Conservation (phyloP, 1,140 invertebrate species). For the Diabrotica undecimpunctata region DNA sequence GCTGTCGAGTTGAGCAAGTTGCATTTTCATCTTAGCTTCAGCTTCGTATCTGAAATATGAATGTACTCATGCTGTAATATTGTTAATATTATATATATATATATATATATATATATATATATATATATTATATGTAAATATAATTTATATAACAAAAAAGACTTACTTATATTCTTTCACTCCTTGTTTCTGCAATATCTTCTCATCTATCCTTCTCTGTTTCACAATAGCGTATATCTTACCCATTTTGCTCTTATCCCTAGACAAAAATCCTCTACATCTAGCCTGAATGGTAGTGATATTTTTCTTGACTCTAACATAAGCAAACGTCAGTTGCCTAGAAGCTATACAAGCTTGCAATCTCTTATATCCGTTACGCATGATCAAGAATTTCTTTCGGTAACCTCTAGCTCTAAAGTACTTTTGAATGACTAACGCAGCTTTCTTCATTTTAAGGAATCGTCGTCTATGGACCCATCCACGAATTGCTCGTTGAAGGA, state of each 20-base stretch:
- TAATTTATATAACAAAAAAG: too few species aligned
- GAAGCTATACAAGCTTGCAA: conserved; percentile 84
- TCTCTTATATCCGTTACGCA: conserved; percentile 74
- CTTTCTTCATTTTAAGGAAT: conserved; percentile 63
- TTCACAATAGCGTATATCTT: conserved; percentile 53
- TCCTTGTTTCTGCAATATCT: conserved; percentile 58
- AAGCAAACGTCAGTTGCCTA: conserved; percentile 68
- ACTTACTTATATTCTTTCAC: conserved; percentile 61
- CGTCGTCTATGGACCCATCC: conserved; percentile 72
- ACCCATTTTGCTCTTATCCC: conserved; percentile 49
- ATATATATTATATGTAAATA: too few species aligned
- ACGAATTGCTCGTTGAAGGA: conserved; percentile 77
- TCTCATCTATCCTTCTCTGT: conserved; percentile 59
- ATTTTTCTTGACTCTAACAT: conserved; percentile 65
- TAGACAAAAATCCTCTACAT: conserved; percentile 69
- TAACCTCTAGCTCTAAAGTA: conserved; percentile 73
- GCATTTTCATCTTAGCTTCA: conserved; percentile 65
- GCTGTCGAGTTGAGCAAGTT: conserved; percentile 61
- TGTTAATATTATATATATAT: background rate
- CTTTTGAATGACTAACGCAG: conserved; percentile 75
- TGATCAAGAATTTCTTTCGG: conserved; percentile 63
- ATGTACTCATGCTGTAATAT: background rate
- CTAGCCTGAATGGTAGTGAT: conserved; percentile 68
- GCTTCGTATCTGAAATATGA: conserved; percentile 49
- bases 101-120: too few species aligned